Evolutionary conservation across 2,888 invertebrate genomes (phyloP).

Genomic region (Drosophila atripex): DNA sequence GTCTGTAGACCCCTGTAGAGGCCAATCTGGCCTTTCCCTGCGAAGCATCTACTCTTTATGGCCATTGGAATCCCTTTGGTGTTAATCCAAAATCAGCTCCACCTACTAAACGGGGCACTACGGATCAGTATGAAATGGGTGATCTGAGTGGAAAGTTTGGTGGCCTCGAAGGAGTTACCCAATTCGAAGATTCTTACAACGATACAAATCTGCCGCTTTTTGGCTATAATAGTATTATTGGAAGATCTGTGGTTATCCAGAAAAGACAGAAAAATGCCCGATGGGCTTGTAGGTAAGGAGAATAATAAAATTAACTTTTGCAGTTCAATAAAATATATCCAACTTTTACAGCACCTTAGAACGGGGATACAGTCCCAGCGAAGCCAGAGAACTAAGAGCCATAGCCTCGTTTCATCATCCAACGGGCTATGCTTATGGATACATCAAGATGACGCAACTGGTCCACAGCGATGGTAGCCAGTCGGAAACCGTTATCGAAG

Average conservation of each 20-base stretch:
- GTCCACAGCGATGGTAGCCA: slow-evolving; percentile 93
- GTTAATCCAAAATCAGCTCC: slow-evolving; percentile 88
- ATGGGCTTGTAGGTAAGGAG: slow-evolving; percentile 88
- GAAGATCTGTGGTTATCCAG: slow-evolving; percentile 93
- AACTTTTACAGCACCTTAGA: slow-evolving; percentile 87
- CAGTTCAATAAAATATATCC: neutral
- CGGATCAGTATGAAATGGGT: slow-evolving; percentile 94
- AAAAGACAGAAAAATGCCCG: slow-evolving; percentile 87
- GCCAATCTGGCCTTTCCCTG: slow-evolving; percentile 94
- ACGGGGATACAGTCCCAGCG: slow-evolving; percentile 93
- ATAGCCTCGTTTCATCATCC: slow-evolving; percentile 95
- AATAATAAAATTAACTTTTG: fast-evolving
- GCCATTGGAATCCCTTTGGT: slow-evolving; percentile 93
- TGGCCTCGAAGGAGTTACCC: slow-evolving; percentile 87
- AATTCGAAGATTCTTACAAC: slow-evolving; percentile 87
- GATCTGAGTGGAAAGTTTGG: slow-evolving; percentile 95
- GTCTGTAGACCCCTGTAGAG: slow-evolving; percentile 90
- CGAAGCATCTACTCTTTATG: slow-evolving; percentile 91
- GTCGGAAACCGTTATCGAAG: slow-evolving; percentile 95
- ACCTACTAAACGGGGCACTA: slow-evolving; percentile 87
- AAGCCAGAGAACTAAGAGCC: slow-evolving; percentile 92
- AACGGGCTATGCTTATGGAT: slow-evolving; percentile 93
- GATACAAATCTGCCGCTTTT: slow-evolving; percentile 93
- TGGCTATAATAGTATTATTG: slow-evolving; percentile 92
- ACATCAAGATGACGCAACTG: slow-evolving; percentile 93